Evolutionary conservation across 2,888 invertebrate species (phyloP), one percentile per base, ranked within the genome.

Genomic region (Archips crataeganus): DNA sequence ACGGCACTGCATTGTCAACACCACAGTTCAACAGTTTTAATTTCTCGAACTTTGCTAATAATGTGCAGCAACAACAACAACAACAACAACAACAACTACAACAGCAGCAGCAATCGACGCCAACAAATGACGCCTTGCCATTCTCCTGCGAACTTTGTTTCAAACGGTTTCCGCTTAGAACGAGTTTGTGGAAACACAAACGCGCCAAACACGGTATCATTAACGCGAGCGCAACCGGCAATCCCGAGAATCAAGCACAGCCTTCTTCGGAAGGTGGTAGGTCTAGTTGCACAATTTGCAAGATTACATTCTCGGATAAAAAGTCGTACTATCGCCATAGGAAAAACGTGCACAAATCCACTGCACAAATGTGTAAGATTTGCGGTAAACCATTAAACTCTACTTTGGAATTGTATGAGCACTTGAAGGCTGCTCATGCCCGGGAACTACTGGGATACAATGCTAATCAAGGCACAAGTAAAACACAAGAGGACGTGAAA

Each of bases 351-450:
- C 95, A 95, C 81, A 95, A 93, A 80, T 90, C 93, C 6, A 85
- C 92, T 49, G 85, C 93, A 75, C 95, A 95, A 79, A 95, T 95
- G 84, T 97, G 97, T 79, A 95, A 95, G 78, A 94, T 96, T 68
- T 97, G 97, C 78, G 95, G 95, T 1, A 96, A 96, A 76, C 92
- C 94, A 0, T 95, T 96, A 66, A 95, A 94, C 75, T 96, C 96
- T 13, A 96, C 96, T 34, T 89, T 95, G 23, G 96, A 96, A 11
- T 84, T 97, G 42, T 96, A 95, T 67, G 95, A 96, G 90, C 88
- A 96, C 95, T 87, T 94, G 87, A 87, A 96, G 94, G 85, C 96
- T 84, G 92, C 96, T 88, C 91, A 96, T 88, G 87, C 95, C 84
- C 82, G 95, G 82, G 86, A 95, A 87, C 78, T 95, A 78, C 71